These are phyloP conservation scores for Centropus bengalensis DNA, from an alignment of 2,113 vertebrate genomes.

Conservation along the genomic window DNA sequence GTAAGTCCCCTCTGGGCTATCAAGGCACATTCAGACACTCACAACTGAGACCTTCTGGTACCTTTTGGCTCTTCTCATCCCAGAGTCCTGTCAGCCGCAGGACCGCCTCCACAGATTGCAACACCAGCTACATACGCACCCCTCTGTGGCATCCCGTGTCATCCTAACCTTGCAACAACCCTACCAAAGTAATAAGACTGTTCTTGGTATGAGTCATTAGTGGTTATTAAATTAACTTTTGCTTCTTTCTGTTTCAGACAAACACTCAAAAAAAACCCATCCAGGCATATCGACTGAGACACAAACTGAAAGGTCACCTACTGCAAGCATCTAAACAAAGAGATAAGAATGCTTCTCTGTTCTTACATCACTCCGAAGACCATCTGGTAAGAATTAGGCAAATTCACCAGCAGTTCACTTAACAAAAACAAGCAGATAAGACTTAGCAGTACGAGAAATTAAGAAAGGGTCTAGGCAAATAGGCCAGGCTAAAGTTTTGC, in stretches of 20 bases:
- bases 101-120: background rate
- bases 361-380: conserved; percentile 17
- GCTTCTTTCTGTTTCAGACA: conserved; percentile 45
- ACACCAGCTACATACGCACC: background rate
- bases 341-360: conserved; percentile 6
- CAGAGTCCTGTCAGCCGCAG: background rate
- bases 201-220: conserved; percentile 31
- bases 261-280: background rate
- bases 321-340: conserved; percentile 17
- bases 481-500: background rate
- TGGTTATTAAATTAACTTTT: conserved; percentile 53
- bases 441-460: background rate
- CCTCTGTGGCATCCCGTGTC: background rate
- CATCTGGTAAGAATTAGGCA: conserved; percentile 43
- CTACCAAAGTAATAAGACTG: background rate
- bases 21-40: background rate
- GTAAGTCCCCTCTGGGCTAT: background rate
- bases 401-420: background rate
- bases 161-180: background rate
- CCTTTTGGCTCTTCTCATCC: background rate
- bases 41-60: background rate
- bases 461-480: background rate
- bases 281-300: background rate
- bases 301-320: conserved; percentile 38
- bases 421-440: conserved; percentile 20